Evolutionary conservation across 1,140 invertebrate genomes (phyloP), one percentile per base, ranked within the genome.

Genomic region (Pararge aegeria): DNA sequence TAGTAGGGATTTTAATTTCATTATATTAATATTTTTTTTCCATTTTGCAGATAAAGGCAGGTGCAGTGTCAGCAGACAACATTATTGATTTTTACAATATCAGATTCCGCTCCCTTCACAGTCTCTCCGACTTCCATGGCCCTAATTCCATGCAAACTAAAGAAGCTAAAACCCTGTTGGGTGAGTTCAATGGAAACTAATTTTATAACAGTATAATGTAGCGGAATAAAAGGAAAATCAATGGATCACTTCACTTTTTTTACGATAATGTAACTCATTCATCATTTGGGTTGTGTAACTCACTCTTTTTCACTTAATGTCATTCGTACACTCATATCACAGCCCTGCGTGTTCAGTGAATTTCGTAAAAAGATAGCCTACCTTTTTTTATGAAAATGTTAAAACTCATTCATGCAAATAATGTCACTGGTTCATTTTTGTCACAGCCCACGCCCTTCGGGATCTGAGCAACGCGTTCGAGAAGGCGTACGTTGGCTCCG

Each of bases 81-180:
- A 83, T 92, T 48, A 87, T 94, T 42, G 93, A 94, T 80, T 91
- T 94, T 66, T 94, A 92, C 74, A 94, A 94, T 92, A 86, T 95
- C 52, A 91, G 93, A 60, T 86, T 94, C 27, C 89, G 90, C 19
- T 91, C 92, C 13, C 80, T 95, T 5, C 92, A 92, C 67, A 81
- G 92, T n/a, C 64, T 95, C 5, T 87, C 91, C 50, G 93, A 95
- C 72, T 84, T 91, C 37, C 92, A 96, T 83, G 94, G 94, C 5
- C 91, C 92, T 52, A 93, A 94, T 69, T 95, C 95, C 0, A 76
- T 92, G 13, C 90, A 93, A 70, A 86, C 92, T 5, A 91, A 92
- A 64, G 95, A 96, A 90, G 94, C 94, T 44, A 92, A 93, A 60
- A 89, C 92, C 55, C 66, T 95, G 13, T 77, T 95, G 4, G 80